Evolutionary conservation across 2,888 invertebrate genomes (phyloP).

Genomic region (Drosophila mayaguana): DNA sequence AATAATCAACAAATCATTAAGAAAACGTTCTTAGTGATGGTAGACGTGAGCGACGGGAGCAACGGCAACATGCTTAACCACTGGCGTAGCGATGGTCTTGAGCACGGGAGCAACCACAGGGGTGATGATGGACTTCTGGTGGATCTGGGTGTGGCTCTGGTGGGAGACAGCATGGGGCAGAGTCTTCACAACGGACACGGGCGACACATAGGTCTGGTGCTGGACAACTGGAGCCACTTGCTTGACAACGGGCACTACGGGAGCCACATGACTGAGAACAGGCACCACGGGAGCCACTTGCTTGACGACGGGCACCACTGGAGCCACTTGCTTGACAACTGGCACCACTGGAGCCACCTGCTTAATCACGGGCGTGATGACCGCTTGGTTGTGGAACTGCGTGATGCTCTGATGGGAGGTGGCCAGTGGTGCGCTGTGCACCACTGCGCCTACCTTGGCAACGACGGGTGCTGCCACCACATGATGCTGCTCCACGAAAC

Average conservation of each 20-base stretch:
- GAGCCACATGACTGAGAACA: constrained; percentile 43
- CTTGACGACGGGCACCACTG: constrained; percentile 41
- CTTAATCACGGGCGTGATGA: constrained; percentile 73
- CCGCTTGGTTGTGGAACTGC: constrained; percentile 86
- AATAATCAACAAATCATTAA: constrained; percentile 48
- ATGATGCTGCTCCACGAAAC: constrained; percentile 77
- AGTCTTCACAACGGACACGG: constrained; percentile 59
- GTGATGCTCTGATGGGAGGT: constrained; percentile 87
- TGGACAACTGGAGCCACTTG: constrained; percentile 39
- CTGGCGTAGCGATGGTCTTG: constrained; percentile 29
- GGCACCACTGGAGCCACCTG: constrained; percentile 49
- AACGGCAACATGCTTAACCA: constrained; percentile 59
- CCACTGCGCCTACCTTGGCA: constrained; percentile 79
- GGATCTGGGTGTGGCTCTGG: constrained; percentile 78
- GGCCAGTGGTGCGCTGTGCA: constrained; percentile 84
- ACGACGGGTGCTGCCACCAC: constrained; percentile 79
- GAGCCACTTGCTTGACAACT: constrained; percentile 64
- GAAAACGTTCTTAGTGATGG: constrained; percentile 53
- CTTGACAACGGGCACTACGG: constrained; percentile 42
- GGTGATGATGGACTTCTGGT: constrained; percentile 67
- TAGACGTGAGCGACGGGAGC: constrained; percentile 71
- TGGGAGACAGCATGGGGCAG: constrained; percentile 65
- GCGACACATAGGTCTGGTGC: constrained; percentile 52
- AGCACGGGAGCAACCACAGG: constrained; percentile 41
- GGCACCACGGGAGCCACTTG: constrained; percentile 38